Conservation (phyloP, 2,797 vertebrate genomes). For the Schizopygopsis pylzovi region DNA sequence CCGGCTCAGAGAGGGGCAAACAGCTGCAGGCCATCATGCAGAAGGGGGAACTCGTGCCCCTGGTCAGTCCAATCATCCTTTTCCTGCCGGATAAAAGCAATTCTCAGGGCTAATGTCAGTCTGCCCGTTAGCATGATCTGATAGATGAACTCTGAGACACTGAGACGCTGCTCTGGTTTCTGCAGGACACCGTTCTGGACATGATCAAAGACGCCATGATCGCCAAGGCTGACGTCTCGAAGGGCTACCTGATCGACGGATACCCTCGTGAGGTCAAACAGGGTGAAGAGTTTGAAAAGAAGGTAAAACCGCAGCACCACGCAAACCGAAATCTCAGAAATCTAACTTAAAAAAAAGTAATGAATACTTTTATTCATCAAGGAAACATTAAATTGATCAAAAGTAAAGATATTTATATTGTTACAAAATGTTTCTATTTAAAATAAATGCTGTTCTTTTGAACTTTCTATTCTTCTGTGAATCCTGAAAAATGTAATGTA, state of each 20-base stretch:
- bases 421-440: no score
- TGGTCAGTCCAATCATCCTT: slow-evolving; percentile 80
- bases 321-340: background rate
- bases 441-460: no score
- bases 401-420: no score
- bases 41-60: slow-evolving; percentile 93
- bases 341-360: no score
- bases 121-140: background rate
- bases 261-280: slow-evolving; percentile 97
- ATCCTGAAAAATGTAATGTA: no score
- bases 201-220: slow-evolving; percentile 98
- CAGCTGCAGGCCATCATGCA: slow-evolving; percentile 95
- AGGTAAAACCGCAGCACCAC: slow-evolving; percentile 75
- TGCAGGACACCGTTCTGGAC: slow-evolving; percentile 94
- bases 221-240: slow-evolving; percentile 89
- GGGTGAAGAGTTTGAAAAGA: slow-evolving; percentile 96
- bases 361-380: no score
- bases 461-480: no score
- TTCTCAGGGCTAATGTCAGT: background rate
- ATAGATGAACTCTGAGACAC: background rate
- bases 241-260: slow-evolving; percentile 95
- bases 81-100: background rate
- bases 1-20: slow-evolving; percentile 92
- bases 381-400: no score
- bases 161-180: background rate